These are phyloP conservation scores for Chloroceryle inda DNA, from an alignment of 2,797 vertebrate genomes.

Conservation along the genomic window DNA sequence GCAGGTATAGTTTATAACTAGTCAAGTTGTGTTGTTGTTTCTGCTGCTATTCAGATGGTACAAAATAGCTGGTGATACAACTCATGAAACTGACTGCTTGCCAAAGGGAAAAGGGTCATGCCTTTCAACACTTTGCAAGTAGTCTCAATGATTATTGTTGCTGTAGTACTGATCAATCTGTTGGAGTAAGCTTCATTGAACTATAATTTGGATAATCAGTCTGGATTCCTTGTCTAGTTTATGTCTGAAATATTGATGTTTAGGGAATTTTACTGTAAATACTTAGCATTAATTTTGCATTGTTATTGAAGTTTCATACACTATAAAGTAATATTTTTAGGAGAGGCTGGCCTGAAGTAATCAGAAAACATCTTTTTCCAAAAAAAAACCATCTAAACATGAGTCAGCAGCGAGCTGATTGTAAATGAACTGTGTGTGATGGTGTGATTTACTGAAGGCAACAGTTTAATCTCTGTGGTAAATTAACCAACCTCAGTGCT, in stretches of 20 bases:
- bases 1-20: not conserved
- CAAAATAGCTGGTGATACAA: not conserved
- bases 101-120: not conserved
- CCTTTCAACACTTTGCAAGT: not conserved
- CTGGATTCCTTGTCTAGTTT: not conserved
- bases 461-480: not conserved
- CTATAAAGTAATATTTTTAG: not conserved
- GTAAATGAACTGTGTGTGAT: not conserved
- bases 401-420: not conserved
- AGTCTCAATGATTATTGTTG: not conserved
- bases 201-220: not conserved
- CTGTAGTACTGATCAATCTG: not conserved
- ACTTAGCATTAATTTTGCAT: not conserved
- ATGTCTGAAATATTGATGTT: not conserved
- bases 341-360: not conserved
- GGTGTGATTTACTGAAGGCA: not conserved
- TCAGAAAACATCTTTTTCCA: not conserved
- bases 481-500: not conserved
- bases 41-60: not conserved
- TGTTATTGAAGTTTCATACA: not conserved
- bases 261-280: not conserved
- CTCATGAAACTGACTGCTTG: not conserved
- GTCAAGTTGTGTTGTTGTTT: not conserved
- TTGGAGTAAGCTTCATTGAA: not conserved
- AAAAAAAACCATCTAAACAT: not conserved